phyloP scores from a whole-genome alignment of 2,797 vertebrate species.

The Valencia hispanica region DNA sequence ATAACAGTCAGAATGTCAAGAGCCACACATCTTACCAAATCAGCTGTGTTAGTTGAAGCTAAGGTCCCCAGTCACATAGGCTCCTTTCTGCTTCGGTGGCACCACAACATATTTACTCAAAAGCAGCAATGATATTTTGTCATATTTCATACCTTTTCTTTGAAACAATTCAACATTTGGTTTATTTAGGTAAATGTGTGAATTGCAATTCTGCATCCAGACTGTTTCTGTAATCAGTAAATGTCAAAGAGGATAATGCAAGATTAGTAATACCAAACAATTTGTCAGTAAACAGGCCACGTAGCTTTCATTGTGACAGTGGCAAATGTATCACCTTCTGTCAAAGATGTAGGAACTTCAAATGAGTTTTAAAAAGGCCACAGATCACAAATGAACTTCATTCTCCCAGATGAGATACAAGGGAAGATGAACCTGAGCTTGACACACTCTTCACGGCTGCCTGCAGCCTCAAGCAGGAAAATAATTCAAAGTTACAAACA shows the following conservation, averaged over 20 bases:
- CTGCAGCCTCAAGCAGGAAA: slow-evolving; percentile 6
- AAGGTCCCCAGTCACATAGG: slow-evolving; percentile 40
- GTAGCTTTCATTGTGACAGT: background rate
- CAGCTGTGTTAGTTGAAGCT: slow-evolving; percentile 16
- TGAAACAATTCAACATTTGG: background rate
- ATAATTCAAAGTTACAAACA: slow-evolving; percentile 28
- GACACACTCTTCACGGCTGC: background rate
- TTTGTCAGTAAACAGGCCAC: slow-evolving; percentile 1
- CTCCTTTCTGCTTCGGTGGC: slow-evolving; percentile 28
- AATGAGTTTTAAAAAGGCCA: slow-evolving; percentile 40
- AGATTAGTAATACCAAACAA: slow-evolving; percentile 5
- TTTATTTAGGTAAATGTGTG: background rate
- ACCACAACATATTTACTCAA: slow-evolving; percentile 30
- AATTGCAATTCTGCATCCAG: background rate
- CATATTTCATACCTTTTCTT: background rate
- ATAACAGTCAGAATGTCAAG: slow-evolving; percentile 62
- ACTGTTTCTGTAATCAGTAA: slow-evolving; percentile 4
- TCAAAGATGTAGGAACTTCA: slow-evolving; percentile 6
- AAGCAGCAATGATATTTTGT: background rate
- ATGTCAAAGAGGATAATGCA: background rate
- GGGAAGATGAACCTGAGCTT: background rate
- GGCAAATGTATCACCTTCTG: slow-evolving; percentile 11
- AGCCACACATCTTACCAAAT: slow-evolving; percentile 39
- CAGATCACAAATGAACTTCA: slow-evolving; percentile 8
- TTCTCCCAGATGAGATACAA: background rate